These are phyloP conservation scores for Malacoctenus gilli DNA, from an alignment of 2,797 vertebrate genomes.

Conservation along the genomic window DNA sequence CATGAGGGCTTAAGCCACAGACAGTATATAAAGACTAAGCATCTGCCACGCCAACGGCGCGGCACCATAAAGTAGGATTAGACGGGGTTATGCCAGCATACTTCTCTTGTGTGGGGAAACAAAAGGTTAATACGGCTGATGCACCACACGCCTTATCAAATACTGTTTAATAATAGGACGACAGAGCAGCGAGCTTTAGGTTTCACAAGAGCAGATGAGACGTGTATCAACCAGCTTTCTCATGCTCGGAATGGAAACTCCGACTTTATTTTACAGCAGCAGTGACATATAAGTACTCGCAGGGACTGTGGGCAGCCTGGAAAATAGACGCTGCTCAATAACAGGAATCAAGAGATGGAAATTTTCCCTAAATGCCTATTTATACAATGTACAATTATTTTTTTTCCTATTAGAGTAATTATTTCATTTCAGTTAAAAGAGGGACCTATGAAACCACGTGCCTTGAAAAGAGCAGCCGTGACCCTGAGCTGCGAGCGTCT, in stretches of 20 bases:
- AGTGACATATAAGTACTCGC: neutral
- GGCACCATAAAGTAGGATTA: constrained; percentile 41
- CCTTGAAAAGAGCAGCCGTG: constrained; percentile 10
- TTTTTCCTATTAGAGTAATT: neutral
- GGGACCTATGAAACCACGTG: constrained; percentile 3
- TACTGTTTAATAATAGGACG: constrained; percentile 31
- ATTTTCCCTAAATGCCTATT: neutral
- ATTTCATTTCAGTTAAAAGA: constrained; percentile 10
- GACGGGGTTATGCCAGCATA: constrained; percentile 38
- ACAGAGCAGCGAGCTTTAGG: constrained; percentile 27
- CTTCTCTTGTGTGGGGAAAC: constrained; percentile 41
- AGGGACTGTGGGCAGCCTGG: neutral
- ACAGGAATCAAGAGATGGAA: constrained; percentile 22
- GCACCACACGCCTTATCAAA: constrained; percentile 31
- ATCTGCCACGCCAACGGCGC: constrained; percentile 42
- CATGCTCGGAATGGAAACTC: constrained; percentile 17
- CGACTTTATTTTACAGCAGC: constrained; percentile 9
- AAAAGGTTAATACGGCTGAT: constrained; percentile 54
- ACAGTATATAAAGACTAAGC: constrained; percentile 30
- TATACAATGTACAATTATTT: neutral
- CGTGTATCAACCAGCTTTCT: constrained; percentile 29
- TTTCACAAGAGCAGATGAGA: constrained; percentile 33
- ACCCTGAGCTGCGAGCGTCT: constrained; percentile 36
- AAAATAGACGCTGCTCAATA: constrained; percentile 23
- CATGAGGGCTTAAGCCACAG: constrained; percentile 13